Evolutionary conservation across 2,113 vertebrate genomes (phyloP).

Genomic region (Onychorhynchus coronatus): DNA sequence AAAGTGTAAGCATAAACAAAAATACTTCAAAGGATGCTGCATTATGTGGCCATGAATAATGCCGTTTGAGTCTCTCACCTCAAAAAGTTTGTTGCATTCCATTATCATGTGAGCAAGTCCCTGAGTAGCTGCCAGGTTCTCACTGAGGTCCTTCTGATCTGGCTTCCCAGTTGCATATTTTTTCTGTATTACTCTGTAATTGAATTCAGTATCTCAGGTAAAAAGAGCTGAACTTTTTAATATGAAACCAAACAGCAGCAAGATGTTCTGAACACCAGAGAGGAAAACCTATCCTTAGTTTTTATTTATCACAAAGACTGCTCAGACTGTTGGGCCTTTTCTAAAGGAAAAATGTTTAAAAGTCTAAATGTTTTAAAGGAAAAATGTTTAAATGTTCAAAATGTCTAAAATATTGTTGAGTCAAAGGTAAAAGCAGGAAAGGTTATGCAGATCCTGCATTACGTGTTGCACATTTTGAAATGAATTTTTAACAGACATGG

Average conservation of each 20-base stretch:
- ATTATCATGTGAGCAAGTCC: slow-evolving; percentile 97
- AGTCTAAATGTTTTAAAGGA: slow-evolving; percentile 25
- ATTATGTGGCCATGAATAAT: slow-evolving; percentile 63
- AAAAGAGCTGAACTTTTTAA: slow-evolving; percentile 47
- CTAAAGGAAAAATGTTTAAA: slow-evolving; percentile 37
- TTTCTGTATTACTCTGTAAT: slow-evolving; percentile 92
- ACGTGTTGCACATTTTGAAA: background rate
- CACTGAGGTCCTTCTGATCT: slow-evolving; percentile 96
- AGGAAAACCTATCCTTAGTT: background rate
- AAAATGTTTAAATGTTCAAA: slow-evolving; percentile 43
- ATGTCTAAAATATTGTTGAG: background rate
- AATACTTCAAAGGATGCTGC: slow-evolving; percentile 16
- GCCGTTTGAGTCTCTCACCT: slow-evolving; percentile 74
- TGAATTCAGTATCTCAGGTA: slow-evolving; percentile 52
- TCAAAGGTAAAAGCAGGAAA: background rate
- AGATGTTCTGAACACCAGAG: background rate
- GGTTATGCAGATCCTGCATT: background rate
- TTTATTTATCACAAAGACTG: background rate
- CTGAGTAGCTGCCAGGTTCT: slow-evolving; percentile 94
- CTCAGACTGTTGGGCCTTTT: background rate
- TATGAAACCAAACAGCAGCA: slow-evolving; percentile 18
- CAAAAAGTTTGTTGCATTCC: slow-evolving; percentile 92
- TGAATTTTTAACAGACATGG: background rate
- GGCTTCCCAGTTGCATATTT: slow-evolving; percentile 94
- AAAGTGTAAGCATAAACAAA: slow-evolving; percentile 17